Evolutionary conservation across 2,888 invertebrate species (phyloP).

Genomic region (Apamea anceps): DNA sequence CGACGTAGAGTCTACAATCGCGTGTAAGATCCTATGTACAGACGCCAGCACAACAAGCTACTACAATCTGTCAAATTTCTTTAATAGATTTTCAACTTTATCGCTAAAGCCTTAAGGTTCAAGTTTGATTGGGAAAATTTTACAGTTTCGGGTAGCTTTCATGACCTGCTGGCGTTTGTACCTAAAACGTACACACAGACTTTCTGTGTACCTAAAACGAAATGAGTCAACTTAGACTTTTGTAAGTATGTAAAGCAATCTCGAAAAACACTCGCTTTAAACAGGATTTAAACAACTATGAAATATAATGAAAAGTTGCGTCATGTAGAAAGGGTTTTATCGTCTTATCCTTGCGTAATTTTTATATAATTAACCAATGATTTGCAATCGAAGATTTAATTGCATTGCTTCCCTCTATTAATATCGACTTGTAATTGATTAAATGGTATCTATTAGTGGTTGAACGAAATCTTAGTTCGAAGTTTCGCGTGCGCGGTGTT

Average conservation of each 20-base stretch:
- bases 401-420: constrained; percentile 64
- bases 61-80: no score
- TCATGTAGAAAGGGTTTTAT: constrained; percentile 83
- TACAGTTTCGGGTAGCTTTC: no score
- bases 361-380: constrained; percentile 62
- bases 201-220: constrained; percentile 28
- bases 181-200: neutral
- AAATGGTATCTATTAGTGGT: constrained; percentile 27
- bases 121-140: no score
- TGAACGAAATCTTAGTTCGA: constrained; percentile 8
- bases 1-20: fast-evolving
- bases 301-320: constrained; percentile 79
- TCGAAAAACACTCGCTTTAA: constrained; percentile 61
- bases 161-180: neutral
- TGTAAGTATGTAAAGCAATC: constrained; percentile 53
- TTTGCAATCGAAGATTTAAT: constrained; percentile 65
- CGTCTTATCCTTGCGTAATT: constrained; percentile 79
- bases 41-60: no score
- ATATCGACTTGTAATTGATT: constrained; percentile 47
- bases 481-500: neutral
- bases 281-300: constrained; percentile 73
- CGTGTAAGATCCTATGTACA: neutral
- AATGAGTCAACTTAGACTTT: constrained; percentile 63
- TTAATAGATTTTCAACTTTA: no score
- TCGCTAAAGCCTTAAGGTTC: no score